Evolutionary conservation across 2,113 vertebrate species (phyloP).

Genomic region (Taxidea taxus): DNA sequence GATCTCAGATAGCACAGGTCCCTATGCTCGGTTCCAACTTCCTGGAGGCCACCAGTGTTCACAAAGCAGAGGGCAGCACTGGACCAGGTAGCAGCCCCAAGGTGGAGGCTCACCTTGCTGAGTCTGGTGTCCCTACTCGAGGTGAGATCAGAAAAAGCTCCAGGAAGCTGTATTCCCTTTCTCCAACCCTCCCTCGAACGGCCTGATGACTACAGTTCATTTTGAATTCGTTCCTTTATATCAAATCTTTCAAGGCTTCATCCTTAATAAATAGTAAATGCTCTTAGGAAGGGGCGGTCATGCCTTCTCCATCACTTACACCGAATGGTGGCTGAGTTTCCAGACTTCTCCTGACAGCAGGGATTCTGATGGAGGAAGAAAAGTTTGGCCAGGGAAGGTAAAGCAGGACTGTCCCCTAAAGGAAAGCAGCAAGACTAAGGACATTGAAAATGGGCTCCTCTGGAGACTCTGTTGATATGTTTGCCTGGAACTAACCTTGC

Average conservation of each 20-base stretch:
- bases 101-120: neutral
- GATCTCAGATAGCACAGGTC: neutral
- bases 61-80: neutral
- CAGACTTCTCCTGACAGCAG: neutral
- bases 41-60: neutral
- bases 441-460: neutral
- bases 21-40: neutral
- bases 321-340: neutral
- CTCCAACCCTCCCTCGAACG: neutral
- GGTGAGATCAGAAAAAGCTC: neutral
- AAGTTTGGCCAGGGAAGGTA: neutral
- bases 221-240: neutral
- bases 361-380: neutral
- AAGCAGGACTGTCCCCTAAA: neutral
- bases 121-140: no score
- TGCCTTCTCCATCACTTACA: neutral
- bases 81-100: neutral
- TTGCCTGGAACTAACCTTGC: neutral
- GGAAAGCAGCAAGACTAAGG: neutral
- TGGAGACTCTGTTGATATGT: neutral
- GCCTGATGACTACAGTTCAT: neutral
- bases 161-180: neutral
- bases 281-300: neutral
- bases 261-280: neutral
- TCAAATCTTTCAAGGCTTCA: neutral